phyloP scores from a whole-genome alignment of 1,140 invertebrate genomes.

The Listronotus bonariensis region DNA sequence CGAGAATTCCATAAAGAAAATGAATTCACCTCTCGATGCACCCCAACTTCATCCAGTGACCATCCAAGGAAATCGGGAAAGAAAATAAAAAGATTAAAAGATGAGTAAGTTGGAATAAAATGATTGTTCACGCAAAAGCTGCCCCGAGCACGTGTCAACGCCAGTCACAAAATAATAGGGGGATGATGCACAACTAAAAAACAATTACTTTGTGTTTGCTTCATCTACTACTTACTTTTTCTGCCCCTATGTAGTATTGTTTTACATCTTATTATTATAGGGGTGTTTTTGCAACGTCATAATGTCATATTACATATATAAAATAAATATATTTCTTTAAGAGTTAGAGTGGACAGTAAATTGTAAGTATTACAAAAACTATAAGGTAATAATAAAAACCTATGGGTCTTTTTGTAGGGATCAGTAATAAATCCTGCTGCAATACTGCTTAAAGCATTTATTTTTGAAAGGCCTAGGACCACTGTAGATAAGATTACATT shows the following conservation, averaged over 20 bases:
- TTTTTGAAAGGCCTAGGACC: no score
- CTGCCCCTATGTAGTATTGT: background rate
- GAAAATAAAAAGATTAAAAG: conserved; percentile 41
- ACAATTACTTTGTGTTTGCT: conserved; percentile 18
- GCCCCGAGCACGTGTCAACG: conserved; percentile 28
- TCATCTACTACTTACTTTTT: background rate
- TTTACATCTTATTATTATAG: background rate
- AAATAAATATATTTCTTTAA: no score
- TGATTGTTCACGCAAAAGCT: conserved; percentile 29
- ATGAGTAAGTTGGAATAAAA: conserved; percentile 35
- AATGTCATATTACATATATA: background rate
- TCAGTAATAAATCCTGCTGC: no score
- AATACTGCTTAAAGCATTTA: no score
- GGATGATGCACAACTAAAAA: conserved; percentile 17
- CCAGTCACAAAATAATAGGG: conserved; percentile 23
- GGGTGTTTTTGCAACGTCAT: background rate
- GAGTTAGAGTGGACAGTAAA: no score
- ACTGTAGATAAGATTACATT: no score
- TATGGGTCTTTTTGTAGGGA: no score
- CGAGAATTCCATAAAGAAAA: conserved; percentile 34
- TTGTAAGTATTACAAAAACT: no score
- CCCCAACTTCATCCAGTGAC: conserved; percentile 8
- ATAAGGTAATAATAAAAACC: no score
- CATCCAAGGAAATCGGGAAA: conserved; percentile 25
- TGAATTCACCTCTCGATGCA: conserved; percentile 26